phyloP scores from a whole-genome alignment of 2,113 vertebrate genomes.

The Malurus alboscapulatus region DNA sequence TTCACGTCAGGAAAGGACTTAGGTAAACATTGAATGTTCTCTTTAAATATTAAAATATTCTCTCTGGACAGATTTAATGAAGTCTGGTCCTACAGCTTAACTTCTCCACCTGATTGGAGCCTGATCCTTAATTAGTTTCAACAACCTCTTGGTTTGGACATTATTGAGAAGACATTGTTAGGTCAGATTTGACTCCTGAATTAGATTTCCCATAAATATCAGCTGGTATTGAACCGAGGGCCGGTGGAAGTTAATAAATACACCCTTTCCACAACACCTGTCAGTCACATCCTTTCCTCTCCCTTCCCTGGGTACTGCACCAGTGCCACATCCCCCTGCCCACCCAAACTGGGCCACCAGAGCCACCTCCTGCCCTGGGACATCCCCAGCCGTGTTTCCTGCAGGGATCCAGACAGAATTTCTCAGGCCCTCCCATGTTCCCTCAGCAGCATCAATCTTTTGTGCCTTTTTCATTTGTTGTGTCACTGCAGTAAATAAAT shows the following conservation, averaged over 20 bases:
- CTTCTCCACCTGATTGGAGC: slow-evolving; percentile 36
- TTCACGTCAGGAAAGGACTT: slow-evolving; percentile 38
- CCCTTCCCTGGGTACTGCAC: neutral
- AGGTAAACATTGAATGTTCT: slow-evolving; percentile 56
- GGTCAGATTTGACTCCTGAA: slow-evolving; percentile 35
- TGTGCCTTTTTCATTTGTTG: neutral
- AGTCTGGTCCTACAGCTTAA: slow-evolving; percentile 44
- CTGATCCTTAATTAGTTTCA: slow-evolving; percentile 61
- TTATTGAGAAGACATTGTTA: slow-evolving; percentile 38
- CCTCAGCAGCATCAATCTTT: neutral
- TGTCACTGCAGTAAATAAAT: neutral
- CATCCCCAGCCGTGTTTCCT: neutral
- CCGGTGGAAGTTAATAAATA: slow-evolving; percentile 8
- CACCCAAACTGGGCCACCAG: neutral
- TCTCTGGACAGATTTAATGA: slow-evolving; percentile 59
- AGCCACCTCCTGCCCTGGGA: neutral
- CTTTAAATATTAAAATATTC: slow-evolving; percentile 71
- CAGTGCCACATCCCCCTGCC: neutral
- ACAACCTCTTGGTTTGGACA: slow-evolving; percentile 10
- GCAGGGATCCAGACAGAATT: neutral
- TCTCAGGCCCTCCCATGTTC: neutral
- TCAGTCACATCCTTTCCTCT: neutral
- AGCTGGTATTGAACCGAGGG: neutral
- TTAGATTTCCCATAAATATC: slow-evolving; percentile 45
- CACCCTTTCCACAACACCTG: neutral